Percentiles rank a stretch among this genome's conserved stretches.
These are phyloP conservation scores for Manacus vitellinus DNA, from an alignment of 2,113 vertebrate genomes.

Conservation along the genomic window DNA sequence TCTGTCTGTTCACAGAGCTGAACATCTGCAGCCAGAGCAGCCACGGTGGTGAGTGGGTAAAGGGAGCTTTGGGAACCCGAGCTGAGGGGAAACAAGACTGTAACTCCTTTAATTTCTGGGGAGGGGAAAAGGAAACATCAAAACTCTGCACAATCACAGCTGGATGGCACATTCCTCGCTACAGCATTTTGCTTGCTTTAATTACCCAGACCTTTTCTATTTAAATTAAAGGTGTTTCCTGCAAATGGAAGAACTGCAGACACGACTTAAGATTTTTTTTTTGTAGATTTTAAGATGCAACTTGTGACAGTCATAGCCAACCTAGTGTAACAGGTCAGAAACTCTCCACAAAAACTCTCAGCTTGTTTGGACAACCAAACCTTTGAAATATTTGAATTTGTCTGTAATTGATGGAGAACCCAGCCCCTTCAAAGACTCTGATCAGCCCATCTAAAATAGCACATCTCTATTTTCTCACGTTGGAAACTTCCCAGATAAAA, in stretches of 20 bases:
- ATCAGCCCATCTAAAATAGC: not conserved
- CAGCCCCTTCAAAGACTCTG: not conserved
- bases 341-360: not conserved
- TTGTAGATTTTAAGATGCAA: not conserved
- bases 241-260: not conserved
- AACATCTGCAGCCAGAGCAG: not conserved
- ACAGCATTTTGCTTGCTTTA: not conserved
- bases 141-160: not conserved
- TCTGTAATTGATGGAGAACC: not conserved
- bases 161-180: not conserved
- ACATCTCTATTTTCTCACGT: not conserved
- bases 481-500: not conserved
- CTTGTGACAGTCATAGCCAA: not conserved
- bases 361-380: not conserved
- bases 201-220: not conserved
- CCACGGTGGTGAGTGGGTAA: not conserved
- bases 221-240: not conserved
- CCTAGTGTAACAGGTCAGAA: not conserved
- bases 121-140: not conserved
- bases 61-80: not conserved
- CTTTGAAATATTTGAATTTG: not conserved
- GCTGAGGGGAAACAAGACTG: not conserved
- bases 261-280: not conserved
- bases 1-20: not conserved
- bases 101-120: not conserved